Evolutionary conservation across 2,888 invertebrate species (phyloP), one percentile per base, ranked within the genome.

Genomic region (Drosophila yooni): DNA sequence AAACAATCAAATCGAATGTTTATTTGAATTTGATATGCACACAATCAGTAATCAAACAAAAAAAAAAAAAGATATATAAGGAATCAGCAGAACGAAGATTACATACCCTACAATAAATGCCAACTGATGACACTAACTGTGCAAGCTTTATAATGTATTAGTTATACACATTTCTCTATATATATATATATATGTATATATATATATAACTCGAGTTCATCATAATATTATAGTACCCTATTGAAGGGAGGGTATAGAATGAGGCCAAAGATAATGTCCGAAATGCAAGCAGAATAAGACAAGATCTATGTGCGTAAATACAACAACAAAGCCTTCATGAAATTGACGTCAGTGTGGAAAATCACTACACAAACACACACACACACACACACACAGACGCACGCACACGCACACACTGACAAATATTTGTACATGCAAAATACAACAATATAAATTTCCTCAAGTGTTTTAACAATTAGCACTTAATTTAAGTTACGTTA

Each of bases 381-480:
- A 54, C 34, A 4, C 34, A 34, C 13, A 13, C 18, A 8, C 18
- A 3, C 18, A 18, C 3, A 36, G 7, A 3, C 57, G 34, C 25
- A 64, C 13, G 29, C 46, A 48, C 31, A 48, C 21, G 40, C 43
- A 60, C 21, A 54, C 33, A 27, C 40, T 3, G 7, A 21, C 11
- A 43, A 34, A 38, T 50, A 21, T 65, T 48, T 69, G 51, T 38
- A 59, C 27, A 67, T 63, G 66, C 70, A 81, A 78, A 46, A 74
- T 77, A 74, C 71, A 74, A 67, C 54, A 70, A 69, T 54, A 74
- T 69, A 72, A 60, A 75, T 78, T 68, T 68, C 46, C 75, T 68
- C 67, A 81, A 77, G 77, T 74, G 78, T 59, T 78, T 82, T 53
- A 78, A 72, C 80, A 81, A 79, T 81, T 82, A 82, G 50, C 80